Base-by-base conservation (phyloP, 30 jellyfish, hydroid and myxozoan genomes). In the Turritopsis rubra region DNA sequence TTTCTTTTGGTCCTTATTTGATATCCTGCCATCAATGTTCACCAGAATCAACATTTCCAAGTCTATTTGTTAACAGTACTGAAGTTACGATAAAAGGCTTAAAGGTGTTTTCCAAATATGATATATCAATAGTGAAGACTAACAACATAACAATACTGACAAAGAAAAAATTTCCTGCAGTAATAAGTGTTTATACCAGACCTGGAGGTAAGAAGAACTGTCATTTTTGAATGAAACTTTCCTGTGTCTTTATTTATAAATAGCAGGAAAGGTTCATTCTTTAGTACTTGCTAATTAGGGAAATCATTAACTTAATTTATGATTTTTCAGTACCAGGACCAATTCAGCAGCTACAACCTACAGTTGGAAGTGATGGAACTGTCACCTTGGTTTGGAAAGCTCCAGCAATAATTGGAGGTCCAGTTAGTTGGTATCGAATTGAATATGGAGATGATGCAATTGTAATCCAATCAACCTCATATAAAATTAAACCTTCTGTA, bases 121-220 rank as follows among this genome's bases (percentile, higher is more conserved):
- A 25, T 26, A 73, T 90, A 17, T 60, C 91, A 1, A 73, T 90
- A n/a, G 52, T 29, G 24, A 17, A 85, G 22, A 52, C 60, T 1
- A 90, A 90, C 30, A 90, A 85, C 71, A 89, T 90, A 75, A 85
- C 97, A 21, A 28, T 9, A 1, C 85, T 88, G n/a, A 85, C 85
- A 72, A 91, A 83, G 24, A 21, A 28, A 71, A 52, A 21, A 18
- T 21, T 1, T 13, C 13, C 71, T 16, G 77, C n/a, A 19, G 24
- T 23, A 21, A 17, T 21, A 41, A 52, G 70, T n/a, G 77, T 90
- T 87, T 68, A 52, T 52, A 90, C 97, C 0, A 28, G 23, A 8
- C 25, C 88, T 26, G 95, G 91, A 53, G 87, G 97, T 90, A 81
- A 85, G 97, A 82, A 41, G 60, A 41, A 13, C n/a, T n/a, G n/a